Evolutionary conservation across 2,113 vertebrate species (phyloP), one percentile per base, ranked within the genome.

Genomic region (Argyrosomus japonicus): DNA sequence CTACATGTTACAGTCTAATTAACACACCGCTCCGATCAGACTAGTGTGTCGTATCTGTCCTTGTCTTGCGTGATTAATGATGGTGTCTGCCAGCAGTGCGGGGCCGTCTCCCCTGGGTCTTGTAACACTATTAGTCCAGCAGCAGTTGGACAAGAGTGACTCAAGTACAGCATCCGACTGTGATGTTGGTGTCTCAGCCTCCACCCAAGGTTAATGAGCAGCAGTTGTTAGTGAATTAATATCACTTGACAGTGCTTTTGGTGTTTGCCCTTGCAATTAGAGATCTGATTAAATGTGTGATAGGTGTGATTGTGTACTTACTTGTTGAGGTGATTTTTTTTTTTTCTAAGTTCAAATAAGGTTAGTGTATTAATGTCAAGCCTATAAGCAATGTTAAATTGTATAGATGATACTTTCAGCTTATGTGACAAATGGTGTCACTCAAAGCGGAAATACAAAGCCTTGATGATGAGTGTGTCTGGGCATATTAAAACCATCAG

Each of bases 151-250:
- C 86, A 89, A 64, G 58, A 89, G 85, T 91, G 88, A 89, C 74
- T 91, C 77, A 71, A 81, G 68, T 81, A 21, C 51, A 84, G 75
- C 81, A 50, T 75, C 63, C 21, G 40, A 62, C 82, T 77, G 65
- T 62, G 72, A 85, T 86, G 75, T 77, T 63, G 71, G 78, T 63
- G 64, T 65, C 68, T 89, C 74, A 71, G 82, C 79, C 58, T 85
- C 77, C 36, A 67, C 23, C 40, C 87, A 88, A 91, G 87, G 88
- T 90, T 89, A 87, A 92, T 80, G 74, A 88, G 86, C 78, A 60
- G 83, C 65, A 0, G 45, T 54, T 57, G 32, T 75, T 50, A 68
- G 58, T 87, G 86, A 91, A 74, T 88, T 90, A 83, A 92, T 82
- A 65, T 51, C 57, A 82, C 57, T 23, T 92, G 93, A 92, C 91